A percentile compares a stretch with the other conserved stretches of the same genome.
These are phyloP conservation scores for Herminia tarsipennalis DNA, from an alignment of 2,888 invertebrate genomes.

Conservation along the genomic window DNA sequence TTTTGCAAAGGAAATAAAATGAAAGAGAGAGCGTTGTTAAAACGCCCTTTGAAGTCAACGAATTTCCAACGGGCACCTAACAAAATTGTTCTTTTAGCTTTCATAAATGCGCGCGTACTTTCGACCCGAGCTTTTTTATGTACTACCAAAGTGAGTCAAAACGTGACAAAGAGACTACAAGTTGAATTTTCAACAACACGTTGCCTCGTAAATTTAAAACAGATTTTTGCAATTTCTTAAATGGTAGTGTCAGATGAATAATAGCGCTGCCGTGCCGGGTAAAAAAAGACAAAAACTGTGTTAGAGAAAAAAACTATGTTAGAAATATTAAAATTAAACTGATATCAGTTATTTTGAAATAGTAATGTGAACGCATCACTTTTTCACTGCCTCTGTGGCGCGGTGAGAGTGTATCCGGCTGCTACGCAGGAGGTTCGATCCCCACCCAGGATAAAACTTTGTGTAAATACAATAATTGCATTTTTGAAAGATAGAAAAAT, in stretches of 20 bases:
- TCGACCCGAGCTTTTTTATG: slow-evolving; percentile 64
- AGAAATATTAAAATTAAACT: no score
- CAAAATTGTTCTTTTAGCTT: slow-evolving; percentile 81
- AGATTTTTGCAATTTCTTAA: slow-evolving; percentile 26
- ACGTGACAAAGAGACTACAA: slow-evolving; percentile 67
- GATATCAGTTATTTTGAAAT: no score
- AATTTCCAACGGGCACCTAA: slow-evolving; percentile 79
- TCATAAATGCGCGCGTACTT: slow-evolving; percentile 75
- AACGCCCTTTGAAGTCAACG: slow-evolving; percentile 80
- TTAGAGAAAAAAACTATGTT: slow-evolving; percentile 13
- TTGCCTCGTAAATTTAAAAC: slow-evolving; percentile 50
- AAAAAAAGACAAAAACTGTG: no score
- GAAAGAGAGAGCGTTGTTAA: slow-evolving; percentile 72
- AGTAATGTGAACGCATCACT: no score
- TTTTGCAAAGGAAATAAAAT: slow-evolving; percentile 73
- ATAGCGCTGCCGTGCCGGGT: no score
- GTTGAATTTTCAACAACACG: slow-evolving; percentile 56
- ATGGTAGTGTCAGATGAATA: no score
- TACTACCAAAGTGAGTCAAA: slow-evolving; percentile 64
- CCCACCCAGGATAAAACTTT: no score
- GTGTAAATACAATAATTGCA: no score
- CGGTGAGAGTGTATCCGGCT: no score
- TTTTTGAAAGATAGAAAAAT: no score
- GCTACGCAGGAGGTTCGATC: no score
- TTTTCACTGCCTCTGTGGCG: no score